Percentiles rank a stretch among this genome's conserved stretches.
These are phyloP conservation scores for Periparus ater DNA, from an alignment of 2,797 vertebrate species.

Conservation along the genomic window DNA sequence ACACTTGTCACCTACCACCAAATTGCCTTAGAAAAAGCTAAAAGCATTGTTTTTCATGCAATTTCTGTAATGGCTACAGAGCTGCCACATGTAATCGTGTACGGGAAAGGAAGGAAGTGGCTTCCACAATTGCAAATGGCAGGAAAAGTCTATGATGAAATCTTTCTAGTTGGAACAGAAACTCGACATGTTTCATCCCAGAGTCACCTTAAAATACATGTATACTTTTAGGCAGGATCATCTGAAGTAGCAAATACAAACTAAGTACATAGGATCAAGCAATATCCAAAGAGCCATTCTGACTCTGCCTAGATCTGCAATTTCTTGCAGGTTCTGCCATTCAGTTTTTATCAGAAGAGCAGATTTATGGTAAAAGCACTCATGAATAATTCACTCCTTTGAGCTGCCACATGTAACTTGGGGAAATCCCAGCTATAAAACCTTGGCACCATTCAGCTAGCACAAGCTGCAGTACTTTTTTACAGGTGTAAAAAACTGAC, in stretches of 20 bases:
- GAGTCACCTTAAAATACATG: background rate
- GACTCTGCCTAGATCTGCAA: background rate
- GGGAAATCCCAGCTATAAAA: slow-evolving; percentile 53
- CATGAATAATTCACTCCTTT: slow-evolving; percentile 53
- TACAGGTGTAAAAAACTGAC: slow-evolving; percentile 27
- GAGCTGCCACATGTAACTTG: slow-evolving; percentile 9
- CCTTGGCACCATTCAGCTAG: slow-evolving; percentile 8
- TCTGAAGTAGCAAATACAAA: background rate
- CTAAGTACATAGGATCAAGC: background rate
- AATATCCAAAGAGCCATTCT: background rate
- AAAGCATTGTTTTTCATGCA: background rate
- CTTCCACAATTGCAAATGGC: background rate
- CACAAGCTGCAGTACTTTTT: background rate
- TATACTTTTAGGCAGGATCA: background rate
- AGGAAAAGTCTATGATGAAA: background rate
- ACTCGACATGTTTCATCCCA: background rate
- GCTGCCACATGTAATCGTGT: background rate
- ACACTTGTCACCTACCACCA: background rate
- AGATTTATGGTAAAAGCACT: slow-evolving; percentile 29
- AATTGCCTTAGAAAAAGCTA: background rate
- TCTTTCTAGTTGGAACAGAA: background rate
- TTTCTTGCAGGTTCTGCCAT: slow-evolving; percentile 21
- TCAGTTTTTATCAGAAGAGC: slow-evolving; percentile 26
- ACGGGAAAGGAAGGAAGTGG: background rate
- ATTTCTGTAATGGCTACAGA: background rate